Conservation (phyloP, 2,797 vertebrate genomes). For the Siniperca scherzeri region DNA sequence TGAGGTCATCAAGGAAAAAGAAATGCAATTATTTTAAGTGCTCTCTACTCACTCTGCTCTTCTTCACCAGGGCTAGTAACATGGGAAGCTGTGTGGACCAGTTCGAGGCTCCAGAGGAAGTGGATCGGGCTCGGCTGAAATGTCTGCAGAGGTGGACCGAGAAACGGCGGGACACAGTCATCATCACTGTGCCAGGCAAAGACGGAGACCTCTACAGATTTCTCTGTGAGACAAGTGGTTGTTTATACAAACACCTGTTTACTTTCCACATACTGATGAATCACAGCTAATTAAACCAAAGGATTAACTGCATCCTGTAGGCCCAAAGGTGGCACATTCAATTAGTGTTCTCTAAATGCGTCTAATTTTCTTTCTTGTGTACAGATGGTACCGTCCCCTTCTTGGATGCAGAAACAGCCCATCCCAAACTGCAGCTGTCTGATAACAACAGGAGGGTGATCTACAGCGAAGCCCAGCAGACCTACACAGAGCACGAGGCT, state of each 20-base stretch:
- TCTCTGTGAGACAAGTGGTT: constrained; percentile 78
- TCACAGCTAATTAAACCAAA: constrained; percentile 28
- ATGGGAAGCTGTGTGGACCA: constrained; percentile 57
- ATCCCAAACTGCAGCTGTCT: constrained; percentile 85
- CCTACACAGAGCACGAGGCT: constrained; percentile 71
- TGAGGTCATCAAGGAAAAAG: not conserved
- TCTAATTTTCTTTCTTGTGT: constrained; percentile 2
- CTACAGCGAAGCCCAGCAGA: constrained; percentile 81
- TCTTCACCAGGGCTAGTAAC: constrained; percentile 59
- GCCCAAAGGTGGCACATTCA: not conserved
- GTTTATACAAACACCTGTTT: not conserved
- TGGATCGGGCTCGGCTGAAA: constrained; percentile 74
- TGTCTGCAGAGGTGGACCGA: constrained; percentile 84
- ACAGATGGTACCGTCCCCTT: constrained; percentile 82
- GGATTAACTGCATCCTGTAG: not conserved
- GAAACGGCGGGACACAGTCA: constrained; percentile 76
- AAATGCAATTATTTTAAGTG: not conserved
- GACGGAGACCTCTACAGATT: constrained; percentile 83
- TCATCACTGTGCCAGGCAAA: constrained; percentile 69
- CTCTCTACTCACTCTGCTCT: not conserved
- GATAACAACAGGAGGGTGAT: constrained; percentile 78
- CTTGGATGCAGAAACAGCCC: constrained; percentile 85
- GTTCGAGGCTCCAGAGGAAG: constrained; percentile 69
- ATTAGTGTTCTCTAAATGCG: constrained; percentile 20
- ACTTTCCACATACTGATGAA: constrained; percentile 2